Evolutionary conservation across 1,140 invertebrate genomes (phyloP), one percentile per base, ranked within the genome.

Genomic region (Halictus rubicundus): DNA sequence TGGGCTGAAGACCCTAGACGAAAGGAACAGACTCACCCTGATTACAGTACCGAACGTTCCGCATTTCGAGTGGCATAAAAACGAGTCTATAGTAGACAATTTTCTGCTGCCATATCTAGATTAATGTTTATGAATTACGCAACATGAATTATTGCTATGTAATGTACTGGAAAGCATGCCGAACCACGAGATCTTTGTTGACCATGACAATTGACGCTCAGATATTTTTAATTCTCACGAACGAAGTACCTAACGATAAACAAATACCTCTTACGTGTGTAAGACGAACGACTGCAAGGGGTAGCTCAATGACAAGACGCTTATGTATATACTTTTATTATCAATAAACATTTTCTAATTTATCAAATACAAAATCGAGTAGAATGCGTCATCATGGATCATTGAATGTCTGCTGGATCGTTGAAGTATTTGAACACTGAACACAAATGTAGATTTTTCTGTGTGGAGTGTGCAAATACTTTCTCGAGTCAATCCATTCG

Each of bases 51-150:
- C 96, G 0, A 95, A 96, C 42, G 94, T 98, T 0, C 93, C 95
- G 49, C 98, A 98, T 89, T 95, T 95, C 80, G 93, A 94, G 42
- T 98, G 98, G 98, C 97, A 98, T 87, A 95, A 94, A 75, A 97
- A 97, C 87, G 89, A 94, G 14, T 94, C 94, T 27, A 95, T 98
- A 68, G 95, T 97, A 46, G 95, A 97, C 87, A 92, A 96, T 75
- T 96, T 95, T 90, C 95, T 98, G 84, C 86, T 98, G 86, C 96
- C 96, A 10, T 96, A 96, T 92, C 94, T 98, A 80, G 96, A 97
- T 94, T 97, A 94, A 64, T 16, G 9, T 60, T 49, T 32, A 0
- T 68, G 57, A 27, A 14, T 68, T 46, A 83, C n/a, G 23, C 64
- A 39, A 19, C 6, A 39, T 37, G 37, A 42, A 81, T 63, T 39